Conservation (phyloP, 1,140 invertebrate genomes). For the Anastrepha obliqua region DNA sequence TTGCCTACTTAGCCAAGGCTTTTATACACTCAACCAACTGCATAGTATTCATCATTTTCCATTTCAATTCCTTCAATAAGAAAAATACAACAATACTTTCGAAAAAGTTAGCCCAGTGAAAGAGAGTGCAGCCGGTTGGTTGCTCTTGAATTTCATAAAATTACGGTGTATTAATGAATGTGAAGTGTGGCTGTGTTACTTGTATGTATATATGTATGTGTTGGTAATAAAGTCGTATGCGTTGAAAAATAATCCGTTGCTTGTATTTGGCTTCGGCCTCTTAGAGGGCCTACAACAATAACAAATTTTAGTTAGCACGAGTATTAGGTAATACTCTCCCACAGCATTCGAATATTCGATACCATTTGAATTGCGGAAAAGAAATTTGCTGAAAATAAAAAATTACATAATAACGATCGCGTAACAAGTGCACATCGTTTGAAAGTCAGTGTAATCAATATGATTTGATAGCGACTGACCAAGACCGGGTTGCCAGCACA, state of each 20-base stretch:
- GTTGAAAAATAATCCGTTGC: not conserved
- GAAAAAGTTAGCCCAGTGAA: not conserved
- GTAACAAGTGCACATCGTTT: slow-evolving; percentile 39
- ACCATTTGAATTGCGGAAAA: slow-evolving; percentile 48
- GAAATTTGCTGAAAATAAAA: slow-evolving; percentile 43
- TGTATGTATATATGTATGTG: no score
- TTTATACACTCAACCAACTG: slow-evolving; percentile 47
- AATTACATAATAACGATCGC: slow-evolving; percentile 25
- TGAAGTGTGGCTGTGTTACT: not conserved
- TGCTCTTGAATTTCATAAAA: slow-evolving; percentile 60
- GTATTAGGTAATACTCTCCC: not conserved
- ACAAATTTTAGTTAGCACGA: not conserved
- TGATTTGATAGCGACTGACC: not conserved
- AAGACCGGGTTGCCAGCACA: not conserved
- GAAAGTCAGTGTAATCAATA: slow-evolving; percentile 29
- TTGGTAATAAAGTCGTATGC: slow-evolving; percentile 5
- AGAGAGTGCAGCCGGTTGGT: slow-evolving; percentile 48
- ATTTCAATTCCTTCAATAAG: not conserved
- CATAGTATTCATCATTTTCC: slow-evolving; percentile 6
- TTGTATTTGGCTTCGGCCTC: not conserved
- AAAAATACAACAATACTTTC: not conserved
- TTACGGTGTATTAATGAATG: slow-evolving; percentile 55
- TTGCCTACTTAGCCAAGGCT: slow-evolving; percentile 35
- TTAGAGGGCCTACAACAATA: slow-evolving; percentile 3
- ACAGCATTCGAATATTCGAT: not conserved